phyloP scores from a whole-genome alignment of 2,888 invertebrate species.

The Drosophila ezoana region DNA sequence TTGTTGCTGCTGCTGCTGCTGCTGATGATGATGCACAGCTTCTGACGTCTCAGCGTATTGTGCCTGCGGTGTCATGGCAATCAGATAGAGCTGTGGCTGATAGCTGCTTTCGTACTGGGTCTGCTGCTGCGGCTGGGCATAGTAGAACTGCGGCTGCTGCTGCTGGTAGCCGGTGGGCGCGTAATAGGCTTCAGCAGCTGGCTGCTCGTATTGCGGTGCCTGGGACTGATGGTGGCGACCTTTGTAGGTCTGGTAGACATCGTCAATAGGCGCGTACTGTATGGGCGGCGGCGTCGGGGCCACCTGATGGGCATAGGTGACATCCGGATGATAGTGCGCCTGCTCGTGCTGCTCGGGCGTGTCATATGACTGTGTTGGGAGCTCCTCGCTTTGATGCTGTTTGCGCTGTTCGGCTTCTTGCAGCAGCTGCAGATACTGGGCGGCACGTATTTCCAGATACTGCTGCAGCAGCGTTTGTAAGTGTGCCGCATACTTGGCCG shows the following conservation, averaged over 20 bases:
- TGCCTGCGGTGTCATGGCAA: conserved; percentile 75
- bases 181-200: conserved; percentile 55
- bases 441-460: conserved; percentile 84
- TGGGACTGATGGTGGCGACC: conserved; percentile 68
- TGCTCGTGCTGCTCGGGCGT: conserved; percentile 47
- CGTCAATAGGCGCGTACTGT: conserved; percentile 77
- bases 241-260: conserved; percentile 83
- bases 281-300: conserved; percentile 63
- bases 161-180: conserved; percentile 54
- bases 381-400: conserved; percentile 57
- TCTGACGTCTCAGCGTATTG: conserved; percentile 43
- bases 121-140: conserved; percentile 64
- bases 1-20: conserved; percentile 45
- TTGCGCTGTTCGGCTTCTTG: conserved; percentile 82
- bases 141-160: conserved; percentile 77
- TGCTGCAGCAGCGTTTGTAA: conserved; percentile 84
- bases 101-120: conserved; percentile 58
- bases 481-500: conserved; percentile 84
- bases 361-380: conserved; percentile 39
- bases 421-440: conserved; percentile 83
- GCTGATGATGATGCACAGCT: conserved; percentile 3
- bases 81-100: conserved; percentile 79
- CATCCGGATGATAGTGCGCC: conserved; percentile 66
- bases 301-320: conserved; percentile 66
- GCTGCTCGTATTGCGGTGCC: conserved; percentile 58